phyloP scores from a whole-genome alignment of 2,888 invertebrate species.

The Drosophila subsilvestris region DNA sequence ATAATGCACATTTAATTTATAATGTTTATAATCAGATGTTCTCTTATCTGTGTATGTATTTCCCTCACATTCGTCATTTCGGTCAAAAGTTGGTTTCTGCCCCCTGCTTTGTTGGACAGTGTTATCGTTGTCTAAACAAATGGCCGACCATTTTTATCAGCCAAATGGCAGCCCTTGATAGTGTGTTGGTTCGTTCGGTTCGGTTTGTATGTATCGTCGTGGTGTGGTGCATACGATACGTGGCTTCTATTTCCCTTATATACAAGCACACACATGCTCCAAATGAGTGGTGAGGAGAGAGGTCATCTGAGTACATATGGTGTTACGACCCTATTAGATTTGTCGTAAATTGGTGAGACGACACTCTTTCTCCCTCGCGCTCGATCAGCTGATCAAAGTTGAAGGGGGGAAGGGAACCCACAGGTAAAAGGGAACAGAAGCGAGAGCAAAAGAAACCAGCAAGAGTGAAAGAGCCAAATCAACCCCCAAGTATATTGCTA shows the following conservation, averaged over 20 bases:
- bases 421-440: slow-evolving; percentile 43
- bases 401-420: slow-evolving; percentile 7
- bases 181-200: not conserved
- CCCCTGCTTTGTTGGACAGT: slow-evolving; percentile 5
- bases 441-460: slow-evolving; percentile 12
- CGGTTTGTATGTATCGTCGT: slow-evolving; percentile 12
- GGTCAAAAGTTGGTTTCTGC: not conserved
- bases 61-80: not conserved
- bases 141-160: slow-evolving; percentile 39
- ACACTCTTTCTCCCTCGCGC: slow-evolving; percentile 8
- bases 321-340: slow-evolving; percentile 39
- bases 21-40: not conserved
- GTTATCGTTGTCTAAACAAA: slow-evolving; percentile 47
- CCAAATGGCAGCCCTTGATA: slow-evolving; percentile 14
- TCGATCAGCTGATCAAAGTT: slow-evolving; percentile 73
- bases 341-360: slow-evolving; percentile 15
- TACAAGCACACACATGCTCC: not conserved
- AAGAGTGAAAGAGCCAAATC: slow-evolving; percentile 24
- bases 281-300: slow-evolving; percentile 4
- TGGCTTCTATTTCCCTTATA: slow-evolving; percentile 6
- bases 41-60: not conserved
- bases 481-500: slow-evolving; percentile 46
- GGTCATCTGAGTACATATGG: slow-evolving; percentile 34
- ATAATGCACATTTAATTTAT: not conserved
- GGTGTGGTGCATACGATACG: slow-evolving; percentile 5